Evolutionary conservation across 2,113 vertebrate genomes (phyloP).

Genomic region (Pelusios castaneus): DNA sequence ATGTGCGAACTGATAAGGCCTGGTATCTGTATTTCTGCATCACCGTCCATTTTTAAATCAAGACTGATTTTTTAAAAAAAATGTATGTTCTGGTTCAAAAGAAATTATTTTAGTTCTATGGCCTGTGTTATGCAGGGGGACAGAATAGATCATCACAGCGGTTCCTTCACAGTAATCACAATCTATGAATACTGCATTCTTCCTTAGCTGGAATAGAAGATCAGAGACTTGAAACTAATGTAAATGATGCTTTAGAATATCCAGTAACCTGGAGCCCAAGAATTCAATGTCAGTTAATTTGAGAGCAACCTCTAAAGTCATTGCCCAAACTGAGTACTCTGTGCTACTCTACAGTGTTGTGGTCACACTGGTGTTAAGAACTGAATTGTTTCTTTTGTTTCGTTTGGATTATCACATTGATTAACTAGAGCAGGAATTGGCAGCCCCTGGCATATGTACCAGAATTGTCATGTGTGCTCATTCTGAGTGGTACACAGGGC

Average conservation of each 20-base stretch:
- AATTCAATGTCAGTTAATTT: neutral
- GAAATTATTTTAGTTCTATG: neutral
- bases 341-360: neutral
- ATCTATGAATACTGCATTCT: neutral
- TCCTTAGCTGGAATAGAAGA: conserved; percentile 11
- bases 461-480: too few relatives aligned
- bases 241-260: conserved; percentile 14
- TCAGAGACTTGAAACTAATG: conserved; percentile 1
- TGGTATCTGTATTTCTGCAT: neutral
- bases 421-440: neutral
- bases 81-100: neutral
- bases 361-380: neutral
- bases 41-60: neutral
- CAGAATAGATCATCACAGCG: neutral
- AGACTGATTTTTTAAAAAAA: neutral
- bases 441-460: too few relatives aligned
- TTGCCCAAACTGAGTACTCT: neutral
- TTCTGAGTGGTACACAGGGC: too few relatives aligned
- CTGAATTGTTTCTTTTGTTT: neutral
- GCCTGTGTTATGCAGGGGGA: too few relatives aligned
- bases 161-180: neutral
- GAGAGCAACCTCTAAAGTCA: neutral
- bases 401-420: neutral
- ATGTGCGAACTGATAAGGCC: neutral
- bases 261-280: neutral